These are phyloP conservation scores for Tetranychus cinnabarinus DNA, from an alignment of 1,140 invertebrate species.

Conservation along the genomic window DNA sequence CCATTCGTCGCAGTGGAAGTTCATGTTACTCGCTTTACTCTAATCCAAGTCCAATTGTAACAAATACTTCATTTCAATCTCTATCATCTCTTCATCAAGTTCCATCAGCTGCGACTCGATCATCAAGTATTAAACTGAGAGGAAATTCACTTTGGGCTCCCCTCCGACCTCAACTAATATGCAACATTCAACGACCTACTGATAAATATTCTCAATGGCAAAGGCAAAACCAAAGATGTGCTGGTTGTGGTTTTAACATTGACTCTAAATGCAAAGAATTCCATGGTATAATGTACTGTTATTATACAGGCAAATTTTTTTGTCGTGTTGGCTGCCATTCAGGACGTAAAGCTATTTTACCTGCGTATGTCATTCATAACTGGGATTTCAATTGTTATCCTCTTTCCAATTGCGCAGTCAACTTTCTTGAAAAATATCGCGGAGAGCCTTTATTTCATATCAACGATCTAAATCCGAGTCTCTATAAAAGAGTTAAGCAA, in stretches of 20 bases:
- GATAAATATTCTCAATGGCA: slow-evolving; percentile 34
- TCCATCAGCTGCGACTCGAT: too few relatives aligned
- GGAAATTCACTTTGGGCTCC: slow-evolving; percentile 63
- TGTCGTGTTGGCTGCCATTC: slow-evolving; percentile 53
- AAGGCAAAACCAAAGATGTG: slow-evolving; percentile 57
- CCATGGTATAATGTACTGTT: slow-evolving; percentile 33
- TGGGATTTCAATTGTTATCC: slow-evolving; percentile 38
- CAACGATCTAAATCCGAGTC: slow-evolving; percentile 36
- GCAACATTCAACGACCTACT: slow-evolving; percentile 41
- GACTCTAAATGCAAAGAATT: slow-evolving; percentile 17
- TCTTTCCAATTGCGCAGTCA: slow-evolving; percentile 54
- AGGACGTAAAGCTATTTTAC: slow-evolving; percentile 44
- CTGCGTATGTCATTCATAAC: slow-evolving; percentile 44
- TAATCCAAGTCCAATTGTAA: too few relatives aligned
- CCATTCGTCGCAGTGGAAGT: too few relatives aligned
- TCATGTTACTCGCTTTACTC: too few relatives aligned
- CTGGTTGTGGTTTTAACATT: slow-evolving; percentile 60
- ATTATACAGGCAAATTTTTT: slow-evolving; percentile 64
- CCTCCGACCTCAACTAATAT: slow-evolving; percentile 57
- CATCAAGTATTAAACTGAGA: slow-evolving; percentile 23
- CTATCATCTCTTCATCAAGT: too few relatives aligned
- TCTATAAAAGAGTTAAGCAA: slow-evolving; percentile 35
- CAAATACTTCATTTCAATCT: too few relatives aligned
- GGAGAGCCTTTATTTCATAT: slow-evolving; percentile 53
- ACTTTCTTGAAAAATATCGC: slow-evolving; percentile 48